phyloP scores from a whole-genome alignment of 2,797 vertebrate species.

The Dicrostonyx torquatus region DNA sequence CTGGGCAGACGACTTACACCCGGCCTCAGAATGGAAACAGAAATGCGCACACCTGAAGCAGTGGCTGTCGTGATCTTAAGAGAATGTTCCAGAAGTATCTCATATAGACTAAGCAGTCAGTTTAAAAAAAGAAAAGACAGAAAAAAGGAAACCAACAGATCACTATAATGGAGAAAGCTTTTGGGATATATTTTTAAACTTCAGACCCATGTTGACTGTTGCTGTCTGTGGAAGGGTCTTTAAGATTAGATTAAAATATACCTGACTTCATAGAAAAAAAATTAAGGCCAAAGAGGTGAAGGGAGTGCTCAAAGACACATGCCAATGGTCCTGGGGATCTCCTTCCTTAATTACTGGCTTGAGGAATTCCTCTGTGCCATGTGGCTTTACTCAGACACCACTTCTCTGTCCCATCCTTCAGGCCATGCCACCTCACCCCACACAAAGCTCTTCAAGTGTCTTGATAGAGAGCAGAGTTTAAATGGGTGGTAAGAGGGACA shows the following conservation, averaged over 20 bases:
- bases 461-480: not conserved
- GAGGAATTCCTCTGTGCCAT: not conserved
- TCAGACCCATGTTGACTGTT: slow-evolving; percentile 6
- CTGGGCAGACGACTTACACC: not conserved
- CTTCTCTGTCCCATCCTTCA: not conserved
- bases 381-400: not conserved
- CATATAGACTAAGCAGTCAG: not conserved
- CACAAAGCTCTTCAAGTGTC: not conserved
- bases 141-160: not conserved
- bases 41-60: not conserved
- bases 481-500: not conserved
- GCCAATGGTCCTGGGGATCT: not conserved
- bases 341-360: not conserved
- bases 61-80: not conserved
- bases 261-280: slow-evolving; percentile 14
- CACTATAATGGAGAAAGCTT: not conserved
- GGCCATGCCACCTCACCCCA: not conserved
- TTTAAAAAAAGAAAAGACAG: not conserved
- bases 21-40: not conserved
- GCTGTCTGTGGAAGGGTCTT: not conserved
- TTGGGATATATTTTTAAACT: not conserved
- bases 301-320: not conserved
- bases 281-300: not conserved
- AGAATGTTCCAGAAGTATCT: not conserved
- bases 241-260: not conserved